Evolutionary conservation across 35 echinoderm and acorn worm genomes (phyloP).

Genomic region (Apostichopus californicus): DNA sequence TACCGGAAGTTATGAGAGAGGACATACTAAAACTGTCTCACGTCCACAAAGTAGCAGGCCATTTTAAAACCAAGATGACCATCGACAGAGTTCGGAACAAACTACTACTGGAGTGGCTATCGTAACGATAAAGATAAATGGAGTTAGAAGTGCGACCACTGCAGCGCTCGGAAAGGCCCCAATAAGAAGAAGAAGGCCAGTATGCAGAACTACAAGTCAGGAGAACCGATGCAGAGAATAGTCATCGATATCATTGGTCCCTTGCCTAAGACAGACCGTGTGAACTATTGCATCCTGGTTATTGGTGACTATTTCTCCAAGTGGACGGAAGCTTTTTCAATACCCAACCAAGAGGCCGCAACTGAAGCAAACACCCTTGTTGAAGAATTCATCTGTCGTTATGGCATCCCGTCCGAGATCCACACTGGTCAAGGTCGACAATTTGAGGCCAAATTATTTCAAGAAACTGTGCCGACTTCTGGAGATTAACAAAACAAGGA

Average conservation of each 20-base stretch:
- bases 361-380: slow-evolving; percentile 5
- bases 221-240: slow-evolving; percentile 38
- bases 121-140: neutral
- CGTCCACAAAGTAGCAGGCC: slow-evolving; percentile 2
- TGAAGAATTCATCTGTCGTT: slow-evolving; percentile 24
- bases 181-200: neutral
- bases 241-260: slow-evolving; percentile 63
- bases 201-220: neutral
- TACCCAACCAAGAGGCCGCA: too few relatives aligned
- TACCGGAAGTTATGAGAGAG: neutral
- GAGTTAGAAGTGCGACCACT: neutral
- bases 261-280: slow-evolving; percentile 38
- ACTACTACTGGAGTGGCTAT: neutral
- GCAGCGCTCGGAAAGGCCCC: neutral
- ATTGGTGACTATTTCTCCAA: slow-evolving; percentile 31
- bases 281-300: slow-evolving; percentile 51
- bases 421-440: neutral
- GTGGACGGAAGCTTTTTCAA: too few relatives aligned
- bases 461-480: slow-evolving; percentile 53
- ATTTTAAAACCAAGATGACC: neutral
- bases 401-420: slow-evolving; percentile 37
- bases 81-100: neutral
- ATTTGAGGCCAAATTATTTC: slow-evolving; percentile 51
- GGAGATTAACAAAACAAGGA: slow-evolving; percentile 52
- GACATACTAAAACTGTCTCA: neutral